phyloP scores from a whole-genome alignment of 2,113 vertebrate species.

The Dipodomys ordii region DNA sequence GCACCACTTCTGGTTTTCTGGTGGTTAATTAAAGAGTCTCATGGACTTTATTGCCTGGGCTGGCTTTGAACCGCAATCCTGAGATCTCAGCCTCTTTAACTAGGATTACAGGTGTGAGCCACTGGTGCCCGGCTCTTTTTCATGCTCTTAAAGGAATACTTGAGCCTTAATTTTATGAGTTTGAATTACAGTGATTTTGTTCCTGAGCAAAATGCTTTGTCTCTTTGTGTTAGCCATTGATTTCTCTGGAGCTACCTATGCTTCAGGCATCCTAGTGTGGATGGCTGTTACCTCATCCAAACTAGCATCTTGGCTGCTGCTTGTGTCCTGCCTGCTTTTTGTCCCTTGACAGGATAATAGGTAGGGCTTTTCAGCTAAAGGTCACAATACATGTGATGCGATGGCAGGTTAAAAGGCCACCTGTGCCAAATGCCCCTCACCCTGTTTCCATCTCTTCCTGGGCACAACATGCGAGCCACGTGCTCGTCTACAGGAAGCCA shows the following conservation, averaged over 20 bases:
- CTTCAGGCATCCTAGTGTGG: neutral
- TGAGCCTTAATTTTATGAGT: neutral
- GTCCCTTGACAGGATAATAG: conserved; percentile 15
- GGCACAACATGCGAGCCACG: neutral
- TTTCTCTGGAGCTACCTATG: neutral
- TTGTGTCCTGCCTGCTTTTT: neutral
- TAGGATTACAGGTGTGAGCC: no score
- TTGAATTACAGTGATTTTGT: neutral
- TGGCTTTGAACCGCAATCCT: no score
- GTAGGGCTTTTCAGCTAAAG: conserved; percentile 59
- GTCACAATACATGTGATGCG: conserved; percentile 62
- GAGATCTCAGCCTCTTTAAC: no score
- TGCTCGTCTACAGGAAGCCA: neutral
- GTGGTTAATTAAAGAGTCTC: no score
- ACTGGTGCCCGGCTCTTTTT: no score
- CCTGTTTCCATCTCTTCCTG: neutral
- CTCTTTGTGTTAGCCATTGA: neutral
- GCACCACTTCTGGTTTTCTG: no score
- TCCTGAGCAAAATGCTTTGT: neutral
- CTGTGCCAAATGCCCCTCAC: neutral
- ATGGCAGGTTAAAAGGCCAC: conserved; percentile 41
- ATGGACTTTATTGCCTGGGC: no score
- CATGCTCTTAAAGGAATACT: neutral
- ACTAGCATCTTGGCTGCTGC: neutral
- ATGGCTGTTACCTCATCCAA: neutral